Percentiles rank a stretch among this genome's conserved stretches.
Conservation (phyloP, 2,797 vertebrate species). For the Amniataba percoides region DNA sequence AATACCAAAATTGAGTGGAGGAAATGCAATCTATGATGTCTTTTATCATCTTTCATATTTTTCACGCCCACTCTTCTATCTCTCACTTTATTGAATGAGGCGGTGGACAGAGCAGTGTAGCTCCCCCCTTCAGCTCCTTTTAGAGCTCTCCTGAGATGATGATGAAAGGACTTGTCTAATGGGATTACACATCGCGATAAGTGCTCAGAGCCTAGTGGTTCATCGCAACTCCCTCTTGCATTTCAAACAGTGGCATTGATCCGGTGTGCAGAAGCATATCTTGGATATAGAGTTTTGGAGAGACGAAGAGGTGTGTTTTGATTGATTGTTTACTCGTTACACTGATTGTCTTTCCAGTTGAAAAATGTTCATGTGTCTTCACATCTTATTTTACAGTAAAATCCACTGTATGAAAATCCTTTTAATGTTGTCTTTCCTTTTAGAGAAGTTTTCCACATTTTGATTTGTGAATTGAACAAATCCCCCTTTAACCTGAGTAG, state of each 20-base stretch:
- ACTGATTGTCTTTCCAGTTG: background rate
- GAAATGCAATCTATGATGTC: slow-evolving; percentile 38
- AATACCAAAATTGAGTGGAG: slow-evolving; percentile 12
- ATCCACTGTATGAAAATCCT: background rate
- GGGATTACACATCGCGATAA: slow-evolving; percentile 80
- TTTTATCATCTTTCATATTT: slow-evolving; percentile 54
- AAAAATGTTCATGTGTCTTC: background rate
- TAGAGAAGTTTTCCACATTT: background rate
- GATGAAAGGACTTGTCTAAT: slow-evolving; percentile 82
- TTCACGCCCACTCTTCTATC: slow-evolving; percentile 18
- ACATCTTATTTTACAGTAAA: slow-evolving; percentile 1
- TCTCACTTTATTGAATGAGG: slow-evolving; percentile 50
- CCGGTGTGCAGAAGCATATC: slow-evolving; percentile 39
- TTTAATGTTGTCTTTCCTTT: background rate
- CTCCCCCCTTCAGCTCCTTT: slow-evolving; percentile 59
- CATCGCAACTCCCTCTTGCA: slow-evolving; percentile 69
- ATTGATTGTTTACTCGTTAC: slow-evolving; percentile 14
- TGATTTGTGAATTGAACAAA: slow-evolving; percentile 40
- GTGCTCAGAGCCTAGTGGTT: slow-evolving; percentile 71
- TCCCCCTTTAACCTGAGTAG: slow-evolving; percentile 31
- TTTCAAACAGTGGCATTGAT: slow-evolving; percentile 74
- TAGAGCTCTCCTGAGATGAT: slow-evolving; percentile 77
- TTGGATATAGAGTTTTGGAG: slow-evolving; percentile 36
- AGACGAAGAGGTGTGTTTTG: slow-evolving; percentile 25
- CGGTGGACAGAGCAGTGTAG: slow-evolving; percentile 39